Evolutionary conservation across 2,888 invertebrate genomes (phyloP).

Genomic region (Deroplatys truncata): DNA sequence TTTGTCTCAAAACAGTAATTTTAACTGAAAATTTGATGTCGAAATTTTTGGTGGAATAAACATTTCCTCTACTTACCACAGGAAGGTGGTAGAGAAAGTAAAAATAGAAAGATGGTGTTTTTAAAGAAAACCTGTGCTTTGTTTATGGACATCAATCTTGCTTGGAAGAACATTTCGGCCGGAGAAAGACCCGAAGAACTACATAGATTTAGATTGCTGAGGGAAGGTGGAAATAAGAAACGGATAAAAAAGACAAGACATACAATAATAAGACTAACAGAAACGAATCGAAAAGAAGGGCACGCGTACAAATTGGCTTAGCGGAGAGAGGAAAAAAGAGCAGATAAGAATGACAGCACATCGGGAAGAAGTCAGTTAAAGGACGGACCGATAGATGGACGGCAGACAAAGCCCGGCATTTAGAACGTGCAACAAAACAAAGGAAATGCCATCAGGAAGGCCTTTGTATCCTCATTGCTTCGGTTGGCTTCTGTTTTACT

Average conservation of each 20-base stretch:
- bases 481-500: neutral
- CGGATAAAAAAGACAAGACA: neutral
- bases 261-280: neutral
- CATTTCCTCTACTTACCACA: no score
- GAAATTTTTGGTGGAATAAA: no score
- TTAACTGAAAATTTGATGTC: no score
- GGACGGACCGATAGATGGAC: neutral
- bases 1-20: no score
- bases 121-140: neutral
- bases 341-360: neutral
- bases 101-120: no score
- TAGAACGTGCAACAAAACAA: neutral
- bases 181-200: neutral
- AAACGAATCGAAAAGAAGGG: neutral
- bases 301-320: neutral
- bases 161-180: neutral
- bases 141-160: neutral
- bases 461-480: neutral
- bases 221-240: neutral
- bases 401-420: neutral
- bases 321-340: neutral
- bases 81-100: no score
- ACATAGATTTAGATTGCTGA: neutral
- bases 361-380: neutral
- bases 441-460: neutral